A percentile compares a stretch with the other conserved stretches of the same genome.
phyloP scores from a whole-genome alignment of 2,797 vertebrate genomes.

The Helostoma temminkii region DNA sequence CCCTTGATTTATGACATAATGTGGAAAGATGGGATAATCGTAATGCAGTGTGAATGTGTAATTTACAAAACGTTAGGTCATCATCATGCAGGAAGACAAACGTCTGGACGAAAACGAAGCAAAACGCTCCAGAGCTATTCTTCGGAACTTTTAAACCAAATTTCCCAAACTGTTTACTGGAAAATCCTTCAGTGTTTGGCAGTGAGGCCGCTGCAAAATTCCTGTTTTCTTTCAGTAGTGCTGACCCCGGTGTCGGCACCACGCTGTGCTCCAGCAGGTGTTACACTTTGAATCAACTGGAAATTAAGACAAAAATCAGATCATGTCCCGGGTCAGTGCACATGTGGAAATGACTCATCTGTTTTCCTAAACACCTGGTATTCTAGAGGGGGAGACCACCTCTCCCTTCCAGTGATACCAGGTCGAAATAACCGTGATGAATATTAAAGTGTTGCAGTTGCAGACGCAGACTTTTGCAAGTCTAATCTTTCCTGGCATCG shows the following conservation, averaged over 20 bases:
- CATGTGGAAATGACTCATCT: slow-evolving; percentile 15
- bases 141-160: neutral
- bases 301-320: slow-evolving; percentile 8
- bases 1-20: slow-evolving; percentile 5
- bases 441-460: neutral
- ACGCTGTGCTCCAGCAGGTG: slow-evolving; percentile 8
- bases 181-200: neutral
- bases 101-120: neutral
- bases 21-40: slow-evolving; percentile 3
- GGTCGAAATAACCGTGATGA: neutral
- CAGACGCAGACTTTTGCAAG: slow-evolving; percentile 49
- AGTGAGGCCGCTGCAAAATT: neutral
- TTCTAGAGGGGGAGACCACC: neutral
- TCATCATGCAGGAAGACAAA: neutral
- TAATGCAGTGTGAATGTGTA: slow-evolving; percentile 8
- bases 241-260: neutral
- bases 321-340: neutral
- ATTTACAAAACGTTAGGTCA: slow-evolving; percentile 18
- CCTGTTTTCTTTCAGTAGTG: slow-evolving; percentile 1
- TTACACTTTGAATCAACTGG: neutral
- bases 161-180: neutral
- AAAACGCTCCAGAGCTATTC: neutral
- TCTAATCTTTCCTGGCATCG: slow-evolving; percentile 66
- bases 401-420: neutral
- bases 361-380: neutral